phyloP scores from a whole-genome alignment of 1,140 invertebrate species.

The Chymomyza costata region DNA sequence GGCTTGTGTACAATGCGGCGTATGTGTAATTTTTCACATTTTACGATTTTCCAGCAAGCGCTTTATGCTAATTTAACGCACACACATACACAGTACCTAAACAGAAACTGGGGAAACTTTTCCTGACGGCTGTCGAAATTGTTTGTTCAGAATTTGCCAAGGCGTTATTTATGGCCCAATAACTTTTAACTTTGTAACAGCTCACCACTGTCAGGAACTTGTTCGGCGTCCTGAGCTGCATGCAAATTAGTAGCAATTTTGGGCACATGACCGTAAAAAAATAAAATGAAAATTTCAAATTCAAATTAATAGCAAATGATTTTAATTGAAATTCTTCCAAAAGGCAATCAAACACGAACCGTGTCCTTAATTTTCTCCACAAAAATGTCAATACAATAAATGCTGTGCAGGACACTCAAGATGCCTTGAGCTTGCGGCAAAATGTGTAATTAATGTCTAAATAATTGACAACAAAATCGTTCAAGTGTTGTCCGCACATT shows the following conservation, averaged over 20 bases:
- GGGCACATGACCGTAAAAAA: conserved; percentile 5
- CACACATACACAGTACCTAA: conserved; percentile 17
- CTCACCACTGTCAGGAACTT: conserved; percentile 1
- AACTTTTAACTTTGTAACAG: conserved; percentile 69
- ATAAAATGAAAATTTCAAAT: no score
- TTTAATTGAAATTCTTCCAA: conserved; percentile 41
- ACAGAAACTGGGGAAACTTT: conserved; percentile 55
- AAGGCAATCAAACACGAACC: no score
- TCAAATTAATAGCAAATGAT: conserved; percentile 28
- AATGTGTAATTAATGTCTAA: conserved; percentile 59
- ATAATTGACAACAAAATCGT: conserved; percentile 51
- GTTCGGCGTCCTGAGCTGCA: conserved; percentile 2
- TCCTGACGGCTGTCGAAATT: conserved; percentile 55
- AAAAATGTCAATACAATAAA: conserved; percentile 50
- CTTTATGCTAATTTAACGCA: conserved; percentile 64
- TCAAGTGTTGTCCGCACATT: conserved; percentile 2
- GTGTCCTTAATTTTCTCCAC: no score
- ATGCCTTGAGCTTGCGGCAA: conserved; percentile 23
- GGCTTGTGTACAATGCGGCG: conserved; percentile 20
- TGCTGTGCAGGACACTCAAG: conserved; percentile 10
- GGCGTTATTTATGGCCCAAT: conserved; percentile 69
- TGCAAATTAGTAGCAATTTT: conserved; percentile 63
- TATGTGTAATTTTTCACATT: conserved; percentile 58
- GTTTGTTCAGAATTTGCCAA: conserved; percentile 68
- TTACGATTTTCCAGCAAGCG: conserved; percentile 41